These are phyloP conservation scores for Catocala nupta DNA, from an alignment of 2,888 invertebrate genomes.

Conservation along the genomic window DNA sequence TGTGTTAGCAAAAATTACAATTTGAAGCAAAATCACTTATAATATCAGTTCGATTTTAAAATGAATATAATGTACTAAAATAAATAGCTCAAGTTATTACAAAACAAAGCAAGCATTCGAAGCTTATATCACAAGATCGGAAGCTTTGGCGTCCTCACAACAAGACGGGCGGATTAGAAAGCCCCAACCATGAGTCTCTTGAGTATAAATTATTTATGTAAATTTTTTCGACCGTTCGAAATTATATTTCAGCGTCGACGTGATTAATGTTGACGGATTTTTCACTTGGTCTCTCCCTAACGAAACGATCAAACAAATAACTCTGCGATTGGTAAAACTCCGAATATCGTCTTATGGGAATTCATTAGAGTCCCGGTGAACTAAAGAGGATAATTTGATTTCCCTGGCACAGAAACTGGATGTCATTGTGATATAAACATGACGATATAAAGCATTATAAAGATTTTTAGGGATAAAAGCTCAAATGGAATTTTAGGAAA, in stretches of 20 bases:
- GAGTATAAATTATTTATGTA: slow-evolving; percentile 86
- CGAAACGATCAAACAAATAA: slow-evolving; percentile 81
- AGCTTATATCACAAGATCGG: slow-evolving; percentile 55
- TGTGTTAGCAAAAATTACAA: no score
- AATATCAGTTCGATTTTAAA: no score
- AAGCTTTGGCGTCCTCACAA: slow-evolving; percentile 60
- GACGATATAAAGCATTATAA: slow-evolving; percentile 21
- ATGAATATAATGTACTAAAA: no score
- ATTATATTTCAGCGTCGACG: slow-evolving; percentile 82
- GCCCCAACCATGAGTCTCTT: slow-evolving; percentile 64
- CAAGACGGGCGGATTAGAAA: slow-evolving; percentile 68
- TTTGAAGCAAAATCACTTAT: no score
- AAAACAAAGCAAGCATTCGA: slow-evolving; percentile 53
- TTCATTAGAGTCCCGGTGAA: slow-evolving; percentile 70
- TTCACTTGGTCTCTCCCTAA: slow-evolving; percentile 78
- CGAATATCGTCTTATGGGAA: slow-evolving; percentile 72
- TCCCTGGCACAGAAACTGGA: slow-evolving; percentile 64
- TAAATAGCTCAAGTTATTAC: slow-evolving; percentile 34
- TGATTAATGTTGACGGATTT: slow-evolving; percentile 85
- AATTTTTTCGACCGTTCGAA: slow-evolving; percentile 81
- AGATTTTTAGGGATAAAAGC: slow-evolving; percentile 35
- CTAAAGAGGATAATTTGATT: slow-evolving; percentile 66
- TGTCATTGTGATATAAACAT: slow-evolving; percentile 49
- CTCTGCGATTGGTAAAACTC: slow-evolving; percentile 74
- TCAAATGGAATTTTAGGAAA: slow-evolving; percentile 41